These are phyloP conservation scores for Pinna nobilis DNA, from an alignment of 1,140 invertebrate genomes.

Conservation along the genomic window DNA sequence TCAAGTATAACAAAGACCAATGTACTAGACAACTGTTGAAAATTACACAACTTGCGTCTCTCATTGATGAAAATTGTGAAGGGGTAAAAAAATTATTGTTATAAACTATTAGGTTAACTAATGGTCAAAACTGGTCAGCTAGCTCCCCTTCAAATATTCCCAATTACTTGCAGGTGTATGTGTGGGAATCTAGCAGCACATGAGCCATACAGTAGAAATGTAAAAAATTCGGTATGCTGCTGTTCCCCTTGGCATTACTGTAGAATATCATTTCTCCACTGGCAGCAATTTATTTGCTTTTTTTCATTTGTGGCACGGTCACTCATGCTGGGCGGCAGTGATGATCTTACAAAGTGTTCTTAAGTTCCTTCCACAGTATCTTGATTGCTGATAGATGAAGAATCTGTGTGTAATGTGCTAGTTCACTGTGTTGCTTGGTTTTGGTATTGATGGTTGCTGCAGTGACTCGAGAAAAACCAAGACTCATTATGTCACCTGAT, in stretches of 20 bases:
- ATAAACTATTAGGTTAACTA: too few relatives aligned
- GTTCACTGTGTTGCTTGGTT: constrained; percentile 10
- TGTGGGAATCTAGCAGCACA: constrained; percentile 26
- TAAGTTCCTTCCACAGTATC: neutral
- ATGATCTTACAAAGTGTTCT: neutral
- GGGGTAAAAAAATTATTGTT: too few relatives aligned
- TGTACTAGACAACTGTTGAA: too few relatives aligned
- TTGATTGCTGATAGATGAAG: too few relatives aligned
- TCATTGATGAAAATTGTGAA: too few relatives aligned
- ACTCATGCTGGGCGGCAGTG: constrained; percentile 23
- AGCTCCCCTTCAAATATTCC: neutral
- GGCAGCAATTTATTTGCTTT: constrained; percentile 15
- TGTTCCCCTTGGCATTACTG: neutral
- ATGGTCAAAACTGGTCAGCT: too few relatives aligned
- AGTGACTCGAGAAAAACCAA: constrained; percentile 23
- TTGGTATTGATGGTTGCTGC: neutral
- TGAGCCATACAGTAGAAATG: constrained; percentile 22
- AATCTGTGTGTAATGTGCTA: neutral
- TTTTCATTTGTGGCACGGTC: constrained; percentile 32
- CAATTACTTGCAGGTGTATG: neutral
- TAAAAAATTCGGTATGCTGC: neutral
- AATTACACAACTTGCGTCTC: too few relatives aligned
- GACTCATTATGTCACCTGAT: too few relatives aligned
- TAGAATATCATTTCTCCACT: constrained; percentile 22
- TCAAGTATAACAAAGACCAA: too few relatives aligned